Percentiles rank a stretch among this genome's conserved stretches.
phyloP scores from a whole-genome alignment of 2,888 invertebrate species.

The Zele albiditarsus region DNA sequence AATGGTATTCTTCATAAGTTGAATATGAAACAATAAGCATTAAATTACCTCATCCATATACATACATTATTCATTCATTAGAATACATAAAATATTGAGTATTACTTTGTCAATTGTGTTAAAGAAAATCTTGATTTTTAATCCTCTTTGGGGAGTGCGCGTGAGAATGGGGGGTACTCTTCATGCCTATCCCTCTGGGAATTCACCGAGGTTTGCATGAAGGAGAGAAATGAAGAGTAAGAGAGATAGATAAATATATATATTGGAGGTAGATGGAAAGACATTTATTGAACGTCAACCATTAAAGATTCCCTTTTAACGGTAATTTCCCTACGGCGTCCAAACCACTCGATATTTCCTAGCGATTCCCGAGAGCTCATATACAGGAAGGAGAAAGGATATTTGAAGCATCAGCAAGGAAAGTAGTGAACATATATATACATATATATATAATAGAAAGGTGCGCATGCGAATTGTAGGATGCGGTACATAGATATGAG shows the following conservation, averaged over 20 bases:
- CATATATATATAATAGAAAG: background rate
- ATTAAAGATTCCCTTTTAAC: conserved; percentile 57
- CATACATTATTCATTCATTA: background rate
- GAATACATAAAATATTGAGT: background rate
- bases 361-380: background rate
- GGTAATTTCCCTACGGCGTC: conserved; percentile 56
- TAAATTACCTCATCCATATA: background rate
- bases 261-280: conserved; percentile 41
- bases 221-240: conserved; percentile 22
- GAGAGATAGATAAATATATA: conserved; percentile 34
- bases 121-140: conserved; percentile 5
- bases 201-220: background rate
- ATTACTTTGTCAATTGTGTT: background rate
- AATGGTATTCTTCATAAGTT: too few species aligned
- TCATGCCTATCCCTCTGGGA: background rate
- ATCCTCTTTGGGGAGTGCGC: background rate
- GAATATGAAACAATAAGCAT: too few species aligned
- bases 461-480: background rate
- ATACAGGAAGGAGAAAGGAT: background rate
- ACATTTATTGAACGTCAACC: conserved; percentile 58
- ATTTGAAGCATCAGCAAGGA: conserved; percentile 3
- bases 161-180: background rate
- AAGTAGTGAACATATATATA: background rate
- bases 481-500: conserved; percentile 11
- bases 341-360: conserved; percentile 35